phyloP scores from a whole-genome alignment of 2,113 vertebrate genomes.

The Silurus asotus region DNA sequence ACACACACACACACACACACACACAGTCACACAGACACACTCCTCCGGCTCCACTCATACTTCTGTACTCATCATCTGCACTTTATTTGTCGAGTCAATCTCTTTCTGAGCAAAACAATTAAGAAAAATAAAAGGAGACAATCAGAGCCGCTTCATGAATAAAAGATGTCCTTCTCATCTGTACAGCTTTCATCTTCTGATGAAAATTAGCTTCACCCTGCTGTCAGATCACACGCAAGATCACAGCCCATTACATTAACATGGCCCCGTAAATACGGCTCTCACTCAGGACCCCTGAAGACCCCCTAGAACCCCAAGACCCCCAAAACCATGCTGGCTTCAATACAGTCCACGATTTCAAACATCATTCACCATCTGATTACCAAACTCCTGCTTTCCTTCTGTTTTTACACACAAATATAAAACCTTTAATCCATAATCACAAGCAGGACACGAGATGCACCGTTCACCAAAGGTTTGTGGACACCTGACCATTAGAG shows the following conservation, averaged over 20 bases:
- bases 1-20: too few species aligned
- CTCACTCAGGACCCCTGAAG: not conserved
- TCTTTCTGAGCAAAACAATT: slow-evolving; percentile 15
- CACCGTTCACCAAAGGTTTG: too few species aligned
- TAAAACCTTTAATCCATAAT: not conserved
- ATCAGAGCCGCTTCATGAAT: slow-evolving; percentile 22
- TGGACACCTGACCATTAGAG: too few species aligned
- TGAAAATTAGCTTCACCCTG: slow-evolving; percentile 3
- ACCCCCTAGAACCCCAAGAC: too few species aligned
- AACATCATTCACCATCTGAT: slow-evolving; percentile 14
- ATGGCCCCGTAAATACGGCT: slow-evolving; percentile 32
- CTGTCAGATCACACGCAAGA: slow-evolving; percentile 22
- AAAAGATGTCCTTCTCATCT: slow-evolving; percentile 21
- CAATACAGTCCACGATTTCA: slow-evolving; percentile 7
- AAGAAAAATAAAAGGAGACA: not conserved
- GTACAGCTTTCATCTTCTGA: slow-evolving; percentile 33
- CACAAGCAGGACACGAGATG: too few species aligned
- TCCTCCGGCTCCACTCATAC: not conserved
- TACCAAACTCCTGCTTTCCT: not conserved
- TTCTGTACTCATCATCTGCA: not conserved
- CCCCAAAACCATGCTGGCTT: slow-evolving; percentile 10
- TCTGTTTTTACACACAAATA: slow-evolving; percentile 3
- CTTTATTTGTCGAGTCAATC: slow-evolving; percentile 15
- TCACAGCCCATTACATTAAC: slow-evolving; percentile 35
- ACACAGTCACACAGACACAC: too few species aligned